Evolutionary conservation across 2,888 invertebrate species (phyloP), one percentile per base, ranked within the genome.

Genomic region (Eristalis pertinax): DNA sequence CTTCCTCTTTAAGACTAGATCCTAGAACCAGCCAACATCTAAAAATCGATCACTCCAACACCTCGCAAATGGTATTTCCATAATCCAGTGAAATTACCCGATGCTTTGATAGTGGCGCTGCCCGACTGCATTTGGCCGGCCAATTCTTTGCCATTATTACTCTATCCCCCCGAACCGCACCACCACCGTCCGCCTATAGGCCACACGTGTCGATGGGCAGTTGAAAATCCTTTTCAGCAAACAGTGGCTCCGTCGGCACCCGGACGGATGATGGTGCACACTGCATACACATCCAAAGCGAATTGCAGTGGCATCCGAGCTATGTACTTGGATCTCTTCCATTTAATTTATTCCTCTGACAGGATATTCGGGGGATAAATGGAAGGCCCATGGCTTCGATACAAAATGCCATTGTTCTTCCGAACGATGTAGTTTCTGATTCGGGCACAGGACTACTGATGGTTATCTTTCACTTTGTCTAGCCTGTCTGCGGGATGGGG

Each of bases 321-420:
- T 64, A 67, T 87, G 78, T 78, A 72, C 68, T 73, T 50, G 87
- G 79, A 83, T 58, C 75, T 76, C 75, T 50, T 79, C 79, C 75
- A 87, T 87, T 84, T 76, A 87, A 87, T 87, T 87, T 87, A 87
- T 87, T 79, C 75, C 67, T 65, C 84, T 80, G 72, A 80, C 84
- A 87, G 87, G 87, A 87, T 80, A 87, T 76, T 79, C 84, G 69
- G 11, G 68, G 80, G 84, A 80, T 84, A 80, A 84, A 79, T 79
- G 76, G 79, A 74, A 75, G 79, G 68, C 73, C 84, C 72, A 60
- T 64, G 76, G 43, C 83, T 64, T 70, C 60, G 73, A 79, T 76
- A 80, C 79, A 73, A 72, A n/a, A 76, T 75, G 77, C 38, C 84
- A 84, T 87, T 87, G 80, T 87, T 87, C 63, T 19, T 19, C 50